These are phyloP conservation scores for Pterobdella sp. DNA, from an alignment of 2,888 invertebrate species.

Conservation along the genomic window DNA sequence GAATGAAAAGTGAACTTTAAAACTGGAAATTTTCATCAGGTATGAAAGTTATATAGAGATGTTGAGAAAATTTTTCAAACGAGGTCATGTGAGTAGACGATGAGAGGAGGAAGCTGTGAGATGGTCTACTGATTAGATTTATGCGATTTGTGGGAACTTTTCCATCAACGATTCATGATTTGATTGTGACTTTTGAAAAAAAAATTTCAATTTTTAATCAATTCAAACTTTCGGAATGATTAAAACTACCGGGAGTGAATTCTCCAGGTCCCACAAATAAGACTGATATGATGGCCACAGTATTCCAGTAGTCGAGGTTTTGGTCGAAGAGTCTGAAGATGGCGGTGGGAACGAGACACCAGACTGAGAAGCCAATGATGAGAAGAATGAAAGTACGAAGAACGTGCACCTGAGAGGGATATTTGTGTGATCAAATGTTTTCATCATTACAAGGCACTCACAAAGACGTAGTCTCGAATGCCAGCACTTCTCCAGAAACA, in stretches of 20 bases:
- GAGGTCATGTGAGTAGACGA: too few relatives aligned
- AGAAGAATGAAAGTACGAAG: neutral
- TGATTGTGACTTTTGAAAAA: too few relatives aligned
- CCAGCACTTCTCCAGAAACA: conserved; percentile 17
- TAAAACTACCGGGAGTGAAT: conserved; percentile 15
- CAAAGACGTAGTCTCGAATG: neutral
- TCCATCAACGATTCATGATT: too few relatives aligned
- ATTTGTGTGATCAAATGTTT: too few relatives aligned
- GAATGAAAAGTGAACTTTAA: too few relatives aligned
- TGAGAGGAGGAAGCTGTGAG: too few relatives aligned
- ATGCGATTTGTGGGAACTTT: too few relatives aligned
- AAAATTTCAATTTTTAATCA: neutral
- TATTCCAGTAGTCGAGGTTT: conserved; percentile 12
- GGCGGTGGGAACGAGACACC: conserved; percentile 9
- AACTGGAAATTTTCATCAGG: too few relatives aligned
- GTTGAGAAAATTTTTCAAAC: too few relatives aligned
- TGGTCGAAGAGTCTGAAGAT: conserved; percentile 19
- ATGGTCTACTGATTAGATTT: too few relatives aligned
- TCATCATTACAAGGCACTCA: neutral
- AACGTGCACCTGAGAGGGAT: conserved; percentile 18
- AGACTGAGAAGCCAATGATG: conserved; percentile 9
- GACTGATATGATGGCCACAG: conserved; percentile 18
- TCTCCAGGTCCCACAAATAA: conserved; percentile 23
- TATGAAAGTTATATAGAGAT: too few relatives aligned
- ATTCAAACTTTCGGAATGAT: neutral